A percentile compares a stretch with the other conserved stretches of the same genome.
These are phyloP conservation scores for Burhinus oedicnemus DNA, from an alignment of 2,113 vertebrate genomes.

Conservation along the genomic window DNA sequence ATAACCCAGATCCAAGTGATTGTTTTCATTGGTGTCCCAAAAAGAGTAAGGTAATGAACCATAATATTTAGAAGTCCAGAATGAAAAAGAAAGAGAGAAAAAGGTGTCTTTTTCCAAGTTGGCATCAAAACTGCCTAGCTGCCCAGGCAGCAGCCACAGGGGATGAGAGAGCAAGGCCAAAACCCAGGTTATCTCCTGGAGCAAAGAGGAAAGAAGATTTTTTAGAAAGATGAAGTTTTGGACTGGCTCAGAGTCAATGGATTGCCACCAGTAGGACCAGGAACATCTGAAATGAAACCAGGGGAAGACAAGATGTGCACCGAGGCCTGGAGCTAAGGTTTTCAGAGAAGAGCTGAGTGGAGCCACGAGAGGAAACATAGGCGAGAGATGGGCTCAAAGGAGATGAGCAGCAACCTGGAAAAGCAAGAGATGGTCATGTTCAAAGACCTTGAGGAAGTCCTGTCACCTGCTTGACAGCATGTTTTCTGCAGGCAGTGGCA, in stretches of 20 bases:
- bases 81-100: background rate
- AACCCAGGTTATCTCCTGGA: background rate
- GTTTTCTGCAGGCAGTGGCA: background rate
- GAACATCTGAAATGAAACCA: background rate
- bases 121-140: background rate
- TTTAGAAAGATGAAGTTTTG: background rate
- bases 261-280: background rate
- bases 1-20: background rate
- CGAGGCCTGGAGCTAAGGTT: background rate
- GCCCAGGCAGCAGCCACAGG: background rate
- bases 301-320: background rate
- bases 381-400: background rate
- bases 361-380: background rate
- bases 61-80: background rate
- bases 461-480: background rate
- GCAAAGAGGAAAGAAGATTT: background rate
- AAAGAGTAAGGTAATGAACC: background rate
- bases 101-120: accelerated
- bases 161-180: background rate
- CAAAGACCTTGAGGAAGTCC: background rate
- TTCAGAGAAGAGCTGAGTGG: background rate
- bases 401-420: background rate
- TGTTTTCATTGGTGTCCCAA: background rate
- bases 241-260: background rate
- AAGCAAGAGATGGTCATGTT: background rate